These are phyloP conservation scores for Hemicordylus capensis DNA, from an alignment of 2,113 vertebrate species.

Conservation along the genomic window DNA sequence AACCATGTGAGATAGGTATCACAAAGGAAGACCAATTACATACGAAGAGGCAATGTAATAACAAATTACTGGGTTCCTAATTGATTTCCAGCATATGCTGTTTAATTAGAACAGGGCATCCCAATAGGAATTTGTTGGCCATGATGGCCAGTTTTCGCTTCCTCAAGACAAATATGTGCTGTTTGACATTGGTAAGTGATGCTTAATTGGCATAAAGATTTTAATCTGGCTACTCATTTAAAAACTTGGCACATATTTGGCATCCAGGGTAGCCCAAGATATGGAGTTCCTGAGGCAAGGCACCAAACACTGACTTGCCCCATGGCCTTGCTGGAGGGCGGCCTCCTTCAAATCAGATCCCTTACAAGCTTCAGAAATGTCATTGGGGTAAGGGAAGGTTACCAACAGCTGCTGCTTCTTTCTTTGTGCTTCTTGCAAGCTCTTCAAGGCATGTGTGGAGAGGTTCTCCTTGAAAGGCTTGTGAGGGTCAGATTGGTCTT, in stretches of 20 bases:
- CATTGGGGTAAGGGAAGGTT: too few species aligned
- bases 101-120: constrained; percentile 12
- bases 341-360: too few species aligned
- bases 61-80: background rate
- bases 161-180: background rate
- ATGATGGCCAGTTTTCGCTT: background rate
- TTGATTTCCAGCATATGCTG: background rate
- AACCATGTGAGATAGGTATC: background rate
- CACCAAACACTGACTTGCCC: too few species aligned
- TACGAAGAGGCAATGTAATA: background rate
- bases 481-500: too few species aligned
- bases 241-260: background rate
- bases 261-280: too few species aligned
- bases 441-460: too few species aligned
- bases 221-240: background rate
- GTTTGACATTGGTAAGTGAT: background rate
- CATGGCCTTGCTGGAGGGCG: too few species aligned
- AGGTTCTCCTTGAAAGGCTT: too few species aligned
- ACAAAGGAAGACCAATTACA: background rate
- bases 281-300: too few species aligned
- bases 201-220: background rate
- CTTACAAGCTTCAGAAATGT: too few species aligned
- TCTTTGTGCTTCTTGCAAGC: too few species aligned
- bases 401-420: too few species aligned
- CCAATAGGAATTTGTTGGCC: background rate